These are phyloP conservation scores for Phalacrocorax aristotelis DNA, from an alignment of 2,113 vertebrate species.

Conservation along the genomic window DNA sequence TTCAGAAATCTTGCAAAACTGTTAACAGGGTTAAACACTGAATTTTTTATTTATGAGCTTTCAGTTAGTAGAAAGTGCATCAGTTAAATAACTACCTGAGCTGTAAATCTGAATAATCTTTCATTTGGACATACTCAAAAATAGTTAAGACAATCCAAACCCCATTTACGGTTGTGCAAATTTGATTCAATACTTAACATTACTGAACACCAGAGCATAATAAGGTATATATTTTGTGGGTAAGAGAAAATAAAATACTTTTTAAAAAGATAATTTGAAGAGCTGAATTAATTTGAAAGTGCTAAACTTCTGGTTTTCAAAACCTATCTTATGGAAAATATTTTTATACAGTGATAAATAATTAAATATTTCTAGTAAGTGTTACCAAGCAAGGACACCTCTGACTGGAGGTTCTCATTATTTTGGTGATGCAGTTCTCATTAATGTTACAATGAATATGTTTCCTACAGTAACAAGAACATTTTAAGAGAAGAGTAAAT, in stretches of 20 bases:
- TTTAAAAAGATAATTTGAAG: background rate
- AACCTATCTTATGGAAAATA: background rate
- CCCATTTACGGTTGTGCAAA: background rate
- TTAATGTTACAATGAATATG: background rate
- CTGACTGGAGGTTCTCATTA: background rate
- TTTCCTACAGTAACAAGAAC: background rate
- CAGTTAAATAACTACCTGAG: background rate
- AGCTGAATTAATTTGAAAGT: background rate
- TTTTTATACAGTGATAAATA: background rate
- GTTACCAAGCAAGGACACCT: background rate
- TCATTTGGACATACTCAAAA: background rate
- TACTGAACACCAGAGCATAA: background rate
- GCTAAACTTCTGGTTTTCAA: background rate
- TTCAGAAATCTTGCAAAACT: background rate
- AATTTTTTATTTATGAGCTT: background rate
- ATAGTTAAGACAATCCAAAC: background rate
- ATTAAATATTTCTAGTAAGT: background rate
- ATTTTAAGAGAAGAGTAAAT: background rate
- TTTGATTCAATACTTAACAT: background rate
- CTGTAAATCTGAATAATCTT: background rate
- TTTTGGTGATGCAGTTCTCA: background rate
- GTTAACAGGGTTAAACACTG: background rate
- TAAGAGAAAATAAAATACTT: background rate
- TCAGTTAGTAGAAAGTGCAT: background rate
- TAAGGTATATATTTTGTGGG: background rate